Evolutionary conservation across 2,888 invertebrate genomes (phyloP).

Genomic region (Rapana venosa): DNA sequence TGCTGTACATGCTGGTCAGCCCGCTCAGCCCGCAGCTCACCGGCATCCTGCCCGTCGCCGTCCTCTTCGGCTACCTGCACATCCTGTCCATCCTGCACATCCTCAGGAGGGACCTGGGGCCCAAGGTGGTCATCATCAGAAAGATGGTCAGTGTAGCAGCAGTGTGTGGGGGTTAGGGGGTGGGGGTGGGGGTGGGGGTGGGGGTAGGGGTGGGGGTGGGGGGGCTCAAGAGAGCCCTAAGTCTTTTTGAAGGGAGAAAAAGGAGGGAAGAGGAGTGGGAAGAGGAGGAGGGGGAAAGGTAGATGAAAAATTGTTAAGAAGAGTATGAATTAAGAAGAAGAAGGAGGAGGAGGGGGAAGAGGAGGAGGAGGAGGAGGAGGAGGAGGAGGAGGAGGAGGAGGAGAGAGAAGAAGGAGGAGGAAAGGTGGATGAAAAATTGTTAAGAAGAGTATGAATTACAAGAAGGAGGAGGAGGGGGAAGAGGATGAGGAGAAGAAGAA

Average conservation of each 20-base stretch:
- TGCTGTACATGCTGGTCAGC: too few species aligned
- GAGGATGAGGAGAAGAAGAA: not conserved
- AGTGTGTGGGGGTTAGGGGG: not conserved
- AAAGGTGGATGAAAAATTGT: not conserved
- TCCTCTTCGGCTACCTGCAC: too few species aligned
- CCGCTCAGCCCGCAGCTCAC: too few species aligned
- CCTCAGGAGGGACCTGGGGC: not conserved
- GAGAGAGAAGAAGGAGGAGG: not conserved
- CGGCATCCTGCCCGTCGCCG: too few species aligned
- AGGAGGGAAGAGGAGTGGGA: not conserved
- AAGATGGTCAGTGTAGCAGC: not conserved
- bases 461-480: not conserved
- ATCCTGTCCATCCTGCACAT: too few species aligned
- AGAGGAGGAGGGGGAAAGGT: not conserved
- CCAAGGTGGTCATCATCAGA: not conserved
- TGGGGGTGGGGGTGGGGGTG: not conserved
- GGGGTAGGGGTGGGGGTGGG: not conserved
- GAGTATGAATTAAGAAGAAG: not conserved
- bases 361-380: not conserved
- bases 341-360: not conserved
- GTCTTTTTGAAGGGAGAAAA: not conserved
- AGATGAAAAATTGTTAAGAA: too few species aligned
- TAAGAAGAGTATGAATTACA: not conserved
- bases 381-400: not conserved
- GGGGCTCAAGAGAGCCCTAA: too few species aligned